phyloP scores from a whole-genome alignment of 1,140 invertebrate species.

The Drosophila bifasciata region DNA sequence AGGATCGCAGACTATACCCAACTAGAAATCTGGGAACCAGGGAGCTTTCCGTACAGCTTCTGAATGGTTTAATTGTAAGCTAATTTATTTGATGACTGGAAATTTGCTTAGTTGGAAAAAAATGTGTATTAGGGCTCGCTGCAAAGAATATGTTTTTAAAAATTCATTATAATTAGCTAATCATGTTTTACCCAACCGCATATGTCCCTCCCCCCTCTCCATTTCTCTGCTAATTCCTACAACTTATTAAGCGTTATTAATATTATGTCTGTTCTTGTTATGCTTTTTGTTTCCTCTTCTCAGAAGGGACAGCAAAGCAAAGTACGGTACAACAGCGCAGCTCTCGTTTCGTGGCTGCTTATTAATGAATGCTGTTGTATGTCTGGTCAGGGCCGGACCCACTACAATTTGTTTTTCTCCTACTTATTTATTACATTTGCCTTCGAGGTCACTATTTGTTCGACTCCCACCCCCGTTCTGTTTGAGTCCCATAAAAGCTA shows the following conservation, averaged over 20 bases:
- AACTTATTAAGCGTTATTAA: constrained; percentile 80
- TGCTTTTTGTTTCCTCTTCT: constrained; percentile 44
- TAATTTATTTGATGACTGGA: constrained; percentile 23
- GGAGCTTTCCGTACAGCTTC: not conserved
- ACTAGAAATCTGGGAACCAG: no score
- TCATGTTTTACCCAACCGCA: constrained; percentile 12
- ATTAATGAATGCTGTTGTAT: constrained; percentile 78
- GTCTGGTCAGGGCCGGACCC: constrained; percentile 59
- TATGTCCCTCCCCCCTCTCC: not conserved
- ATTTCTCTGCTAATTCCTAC: constrained; percentile 55
- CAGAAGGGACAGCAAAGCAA: no score
- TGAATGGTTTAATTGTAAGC: constrained; percentile 27
- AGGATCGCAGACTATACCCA: no score
- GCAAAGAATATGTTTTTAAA: constrained; percentile 32
- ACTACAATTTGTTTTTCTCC: constrained; percentile 40
- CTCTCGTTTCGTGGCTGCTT: constrained; percentile 63
- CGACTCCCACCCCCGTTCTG: constrained; percentile 37
- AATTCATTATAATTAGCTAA: constrained; percentile 66
- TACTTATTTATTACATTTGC: constrained; percentile 78
- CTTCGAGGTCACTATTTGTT: constrained; percentile 77
- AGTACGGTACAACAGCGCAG: no score
- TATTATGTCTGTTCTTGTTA: constrained; percentile 59
- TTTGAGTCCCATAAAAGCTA: constrained; percentile 64
- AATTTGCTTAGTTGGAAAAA: constrained; percentile 28
- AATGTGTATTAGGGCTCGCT: constrained; percentile 11